A percentile compares a stretch with the other conserved stretches of the same genome.
phyloP scores from a whole-genome alignment of 2,888 invertebrate species.

The Nomada goodeniana region DNA sequence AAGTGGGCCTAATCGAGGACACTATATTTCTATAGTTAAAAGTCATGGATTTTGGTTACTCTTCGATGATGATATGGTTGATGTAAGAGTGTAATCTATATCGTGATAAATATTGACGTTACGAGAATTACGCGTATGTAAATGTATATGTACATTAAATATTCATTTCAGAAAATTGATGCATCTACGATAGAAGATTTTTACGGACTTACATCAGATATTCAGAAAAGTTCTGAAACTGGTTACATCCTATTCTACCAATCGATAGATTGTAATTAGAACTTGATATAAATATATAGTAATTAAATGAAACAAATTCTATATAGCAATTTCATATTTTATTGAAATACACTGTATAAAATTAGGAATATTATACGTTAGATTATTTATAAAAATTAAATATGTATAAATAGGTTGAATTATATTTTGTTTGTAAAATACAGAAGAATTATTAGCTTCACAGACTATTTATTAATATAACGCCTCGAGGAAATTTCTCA shows the following conservation, averaged over 20 bases:
- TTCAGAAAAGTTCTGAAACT: slow-evolving; percentile 99
- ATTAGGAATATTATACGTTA: slow-evolving; percentile 65
- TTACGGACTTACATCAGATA: slow-evolving; percentile 99
- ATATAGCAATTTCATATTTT: slow-evolving; percentile 71
- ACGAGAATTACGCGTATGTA: slow-evolving; percentile 68
- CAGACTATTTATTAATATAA: slow-evolving; percentile 33
- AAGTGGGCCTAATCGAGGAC: slow-evolving; percentile 99
- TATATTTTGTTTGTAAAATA: slow-evolving; percentile 51
- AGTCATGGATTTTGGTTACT: slow-evolving; percentile 99
- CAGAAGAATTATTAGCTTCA: slow-evolving; percentile 45
- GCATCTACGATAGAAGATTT: slow-evolving; percentile 99
- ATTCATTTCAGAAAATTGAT: slow-evolving; percentile 96
- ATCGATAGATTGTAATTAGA: slow-evolving; percentile 90
- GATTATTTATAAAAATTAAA: slow-evolving; percentile 61
- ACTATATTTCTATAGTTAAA: slow-evolving; percentile 99
- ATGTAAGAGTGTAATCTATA: slow-evolving; percentile 88
- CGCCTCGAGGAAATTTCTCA: slow-evolving; percentile 33
- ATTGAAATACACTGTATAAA: slow-evolving; percentile 64
- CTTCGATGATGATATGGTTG: slow-evolving; percentile 99
- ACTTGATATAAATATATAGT: slow-evolving; percentile 63
- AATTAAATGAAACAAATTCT: slow-evolving; percentile 63
- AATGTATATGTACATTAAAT: slow-evolving; percentile 27
- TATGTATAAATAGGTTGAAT: slow-evolving; percentile 44
- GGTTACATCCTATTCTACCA: slow-evolving; percentile 99
- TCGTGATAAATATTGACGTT: slow-evolving; percentile 2